Percentiles rank a stretch among this genome's conserved stretches.
phyloP scores from a whole-genome alignment of 2,113 vertebrate genomes.

The Salminus brasiliensis region DNA sequence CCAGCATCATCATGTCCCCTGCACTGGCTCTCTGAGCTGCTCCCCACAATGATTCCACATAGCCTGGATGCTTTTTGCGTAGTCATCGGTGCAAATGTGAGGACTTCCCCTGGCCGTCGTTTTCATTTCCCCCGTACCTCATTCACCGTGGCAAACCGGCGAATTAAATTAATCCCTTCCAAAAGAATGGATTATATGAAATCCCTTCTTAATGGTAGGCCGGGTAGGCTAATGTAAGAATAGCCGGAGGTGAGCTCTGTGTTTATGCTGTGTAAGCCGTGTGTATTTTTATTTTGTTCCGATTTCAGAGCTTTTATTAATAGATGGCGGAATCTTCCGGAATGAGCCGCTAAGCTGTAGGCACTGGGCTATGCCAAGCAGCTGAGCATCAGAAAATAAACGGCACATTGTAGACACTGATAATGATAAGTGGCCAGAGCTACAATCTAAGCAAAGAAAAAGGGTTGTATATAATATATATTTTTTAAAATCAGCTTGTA shows the following conservation, averaged over 20 bases:
- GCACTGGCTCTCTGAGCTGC: not conserved
- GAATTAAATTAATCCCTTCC: conserved; percentile 30
- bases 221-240: not conserved
- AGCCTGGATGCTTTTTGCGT: not conserved
- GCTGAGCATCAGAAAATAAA: not conserved
- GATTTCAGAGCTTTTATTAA: conserved; percentile 21
- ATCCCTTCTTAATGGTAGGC: conserved; percentile 14
- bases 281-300: not conserved
- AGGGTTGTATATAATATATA: too few relatives aligned
- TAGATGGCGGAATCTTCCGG: not conserved
- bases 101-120: not conserved
- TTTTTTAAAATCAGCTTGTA: too few relatives aligned
- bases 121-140: not conserved
- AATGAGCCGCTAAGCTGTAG: conserved; percentile 4
- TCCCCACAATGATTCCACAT: not conserved
- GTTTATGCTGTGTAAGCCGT: not conserved
- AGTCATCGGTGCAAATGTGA: not conserved
- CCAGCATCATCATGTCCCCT: not conserved
- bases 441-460: not conserved
- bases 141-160: not conserved
- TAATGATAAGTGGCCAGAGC: not conserved
- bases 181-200: conserved; percentile 32
- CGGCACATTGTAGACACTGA: not conserved
- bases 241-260: not conserved
- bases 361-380: not conserved